phyloP scores from a whole-genome alignment of 2,888 invertebrate genomes.

The Pristionchus exspectatus region DNA sequence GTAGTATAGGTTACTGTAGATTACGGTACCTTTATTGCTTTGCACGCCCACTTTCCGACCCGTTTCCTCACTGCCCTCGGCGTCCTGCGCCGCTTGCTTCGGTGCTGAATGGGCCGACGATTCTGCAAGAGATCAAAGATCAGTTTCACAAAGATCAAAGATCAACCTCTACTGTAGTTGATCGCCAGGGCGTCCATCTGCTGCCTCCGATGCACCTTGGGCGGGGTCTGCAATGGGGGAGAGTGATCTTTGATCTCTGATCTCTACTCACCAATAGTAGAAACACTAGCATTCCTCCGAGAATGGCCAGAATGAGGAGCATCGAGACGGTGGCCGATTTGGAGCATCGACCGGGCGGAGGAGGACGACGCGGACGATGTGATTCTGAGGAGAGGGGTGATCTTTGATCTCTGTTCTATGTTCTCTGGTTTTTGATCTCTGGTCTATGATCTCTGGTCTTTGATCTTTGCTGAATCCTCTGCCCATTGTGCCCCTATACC shows the following conservation, averaged over 20 bases:
- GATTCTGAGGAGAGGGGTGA: not conserved
- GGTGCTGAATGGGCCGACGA: not conserved
- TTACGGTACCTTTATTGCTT: not conserved
- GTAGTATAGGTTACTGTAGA: not conserved
- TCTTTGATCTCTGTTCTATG: conserved; percentile 7
- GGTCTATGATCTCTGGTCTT: not conserved
- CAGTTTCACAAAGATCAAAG: not conserved
- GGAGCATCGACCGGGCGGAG: conserved; percentile 8
- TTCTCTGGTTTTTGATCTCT: not conserved
- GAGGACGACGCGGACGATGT: not conserved
- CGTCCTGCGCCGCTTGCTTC: not conserved
- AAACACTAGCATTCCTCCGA: conserved; percentile 5
- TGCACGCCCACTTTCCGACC: not conserved
- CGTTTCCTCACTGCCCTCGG: not conserved
- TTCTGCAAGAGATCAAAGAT: conserved; percentile 19
- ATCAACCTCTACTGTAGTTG: not conserved
- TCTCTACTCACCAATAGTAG: not conserved
- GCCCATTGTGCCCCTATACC: too few relatives aligned
- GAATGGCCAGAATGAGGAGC: not conserved
- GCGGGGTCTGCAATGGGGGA: not conserved
- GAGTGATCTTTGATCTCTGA: not conserved
- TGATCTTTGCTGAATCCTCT: not conserved
- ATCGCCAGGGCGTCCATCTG: not conserved
- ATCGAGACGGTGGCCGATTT: not conserved
- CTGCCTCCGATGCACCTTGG: not conserved